phyloP scores from a whole-genome alignment of 2,888 invertebrate genomes.

The Julus scandinavius region DNA sequence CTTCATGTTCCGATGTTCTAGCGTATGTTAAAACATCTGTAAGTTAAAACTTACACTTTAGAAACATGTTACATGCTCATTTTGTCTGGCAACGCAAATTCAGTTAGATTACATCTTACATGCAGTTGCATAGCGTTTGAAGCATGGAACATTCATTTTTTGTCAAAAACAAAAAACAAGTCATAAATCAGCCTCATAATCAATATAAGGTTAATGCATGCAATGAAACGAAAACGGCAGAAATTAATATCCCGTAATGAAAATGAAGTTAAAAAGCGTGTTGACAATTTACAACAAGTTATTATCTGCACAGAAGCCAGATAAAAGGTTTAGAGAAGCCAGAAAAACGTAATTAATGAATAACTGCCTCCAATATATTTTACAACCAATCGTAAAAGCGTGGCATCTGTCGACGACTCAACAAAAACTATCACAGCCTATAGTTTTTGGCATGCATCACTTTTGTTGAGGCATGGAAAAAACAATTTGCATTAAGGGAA shows the following conservation, averaged over 20 bases:
- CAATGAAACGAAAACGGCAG: neutral
- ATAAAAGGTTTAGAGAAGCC: slow-evolving; percentile 30
- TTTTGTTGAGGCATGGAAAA: neutral
- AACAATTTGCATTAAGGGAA: neutral
- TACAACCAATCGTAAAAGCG: slow-evolving; percentile 16
- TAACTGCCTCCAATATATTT: slow-evolving; percentile 30
- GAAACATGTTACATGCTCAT: no score
- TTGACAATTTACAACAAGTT: neutral
- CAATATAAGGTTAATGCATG: neutral
- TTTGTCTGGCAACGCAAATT: no score
- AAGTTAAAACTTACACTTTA: no score
- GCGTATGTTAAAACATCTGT: no score
- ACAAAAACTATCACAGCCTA: neutral
- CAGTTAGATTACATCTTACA: no score
- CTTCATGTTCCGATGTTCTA: no score
- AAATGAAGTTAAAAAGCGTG: neutral
- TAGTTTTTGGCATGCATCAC: neutral
- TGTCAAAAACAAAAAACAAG: neutral
- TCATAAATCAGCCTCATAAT: neutral
- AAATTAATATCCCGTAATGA: slow-evolving; percentile 17
- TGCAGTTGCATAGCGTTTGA: no score
- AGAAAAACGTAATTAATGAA: slow-evolving; percentile 39
- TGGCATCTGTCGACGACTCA: neutral
- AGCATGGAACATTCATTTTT: neutral
- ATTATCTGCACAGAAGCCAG: slow-evolving; percentile 30